Base-by-base conservation (phyloP, 2,888 invertebrate species). In the Polymixis lichenea region DNA sequence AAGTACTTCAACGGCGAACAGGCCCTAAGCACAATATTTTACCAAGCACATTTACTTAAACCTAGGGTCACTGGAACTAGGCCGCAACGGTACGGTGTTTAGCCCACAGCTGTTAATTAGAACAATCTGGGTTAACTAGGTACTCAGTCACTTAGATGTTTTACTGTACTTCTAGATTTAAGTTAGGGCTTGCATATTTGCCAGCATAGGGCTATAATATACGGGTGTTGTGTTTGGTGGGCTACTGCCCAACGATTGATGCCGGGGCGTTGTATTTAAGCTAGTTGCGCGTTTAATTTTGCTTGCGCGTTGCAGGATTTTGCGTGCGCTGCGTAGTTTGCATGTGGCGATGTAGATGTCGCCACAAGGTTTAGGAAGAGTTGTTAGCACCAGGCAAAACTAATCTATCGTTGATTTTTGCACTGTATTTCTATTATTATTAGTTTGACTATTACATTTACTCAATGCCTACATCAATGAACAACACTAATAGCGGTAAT, bases 21-120 rank as follows among this genome's bases (percentile, higher is more conserved):
- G 4, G 55, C 22, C 17, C n/a, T 51, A 8, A 68, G 60, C 73
- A 61, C 70, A 75, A 72, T 82, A 82, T 82, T 70, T 75, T 22
- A 78, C 61, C 58, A 13, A 68, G 17, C 51, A 19, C 74, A 66
- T 85, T 85, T 72, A 72, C 75, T 66, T 82, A 76, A 68, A 69
- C 79, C 46, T 79, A 46, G 58, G 85, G 84, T 84, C 83, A 84
- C 69, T 82, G 13, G 79, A 85, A 61, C 79, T 73, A 60, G 61
- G 85, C 11, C 32, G 62, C 71, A 70, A 71, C 85, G 85, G 82
- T 79, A 61, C 78, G 55, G 25, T 53, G 61, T 56, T 82, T 84
- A 85, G 72, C 72, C 71, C 58, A 51, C 46, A 64, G 60, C 64
- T 84, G 84, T 85, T 84, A 84, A 84, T 84, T 85, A 76, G 32